Percentiles rank a stretch among this genome's conserved stretches.
These are phyloP conservation scores for Nephrotoma flavescens DNA, from an alignment of 2,888 invertebrate species.

Conservation along the genomic window DNA sequence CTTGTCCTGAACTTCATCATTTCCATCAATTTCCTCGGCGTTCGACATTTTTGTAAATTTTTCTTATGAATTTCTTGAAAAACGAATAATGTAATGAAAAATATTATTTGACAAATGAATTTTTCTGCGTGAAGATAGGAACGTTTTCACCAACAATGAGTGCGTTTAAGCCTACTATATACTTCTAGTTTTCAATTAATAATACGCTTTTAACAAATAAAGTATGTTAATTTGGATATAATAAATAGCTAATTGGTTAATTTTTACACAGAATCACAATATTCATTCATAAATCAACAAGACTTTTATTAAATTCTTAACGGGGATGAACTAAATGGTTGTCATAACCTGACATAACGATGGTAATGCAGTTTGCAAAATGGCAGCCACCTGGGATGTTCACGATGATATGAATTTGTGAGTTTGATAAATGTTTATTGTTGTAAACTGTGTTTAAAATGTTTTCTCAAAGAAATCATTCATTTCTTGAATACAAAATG, in stretches of 20 bases:
- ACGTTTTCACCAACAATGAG: not conserved
- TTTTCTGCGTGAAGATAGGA: not conserved
- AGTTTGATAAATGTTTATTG: slow-evolving; percentile 27
- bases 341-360: not conserved
- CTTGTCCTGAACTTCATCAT: slow-evolving; percentile 37
- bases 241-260: not conserved
- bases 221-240: not conserved
- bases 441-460: not conserved
- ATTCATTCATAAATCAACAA: not conserved
- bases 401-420: slow-evolving; percentile 62
- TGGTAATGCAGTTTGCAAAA: not conserved
- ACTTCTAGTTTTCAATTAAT: too few relatives aligned
- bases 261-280: not conserved
- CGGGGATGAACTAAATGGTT: not conserved
- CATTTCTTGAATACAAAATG: not conserved
- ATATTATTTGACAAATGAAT: not conserved
- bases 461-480: not conserved
- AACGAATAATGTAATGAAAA: not conserved
- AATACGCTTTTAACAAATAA: too few relatives aligned
- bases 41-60: not conserved
- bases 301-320: not conserved
- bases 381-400: slow-evolving; percentile 26
- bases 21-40: slow-evolving; percentile 21
- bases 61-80: not conserved
- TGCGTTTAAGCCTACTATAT: not conserved